Conservation (phyloP, 2,888 invertebrate species). For the Aplocera efformata region DNA sequence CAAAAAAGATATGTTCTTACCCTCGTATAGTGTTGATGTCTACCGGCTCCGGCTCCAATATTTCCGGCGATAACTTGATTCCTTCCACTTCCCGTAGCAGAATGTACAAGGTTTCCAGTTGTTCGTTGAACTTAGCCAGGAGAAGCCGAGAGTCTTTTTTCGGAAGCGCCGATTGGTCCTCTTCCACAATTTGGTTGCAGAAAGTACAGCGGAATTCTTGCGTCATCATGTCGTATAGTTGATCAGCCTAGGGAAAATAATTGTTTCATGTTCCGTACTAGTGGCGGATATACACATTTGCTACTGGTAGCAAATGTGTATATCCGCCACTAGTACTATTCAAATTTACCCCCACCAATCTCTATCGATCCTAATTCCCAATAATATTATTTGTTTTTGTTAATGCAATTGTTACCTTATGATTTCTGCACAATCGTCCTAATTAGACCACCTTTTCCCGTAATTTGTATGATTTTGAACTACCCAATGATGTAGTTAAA, state of each 20-base stretch:
- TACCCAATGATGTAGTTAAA: no score
- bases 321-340: no score
- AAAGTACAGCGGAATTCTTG: slow-evolving; percentile 94
- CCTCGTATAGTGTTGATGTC: slow-evolving; percentile 92
- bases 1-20: slow-evolving; percentile 30
- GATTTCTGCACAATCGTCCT: no score
- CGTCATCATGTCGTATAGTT: slow-evolving; percentile 91
- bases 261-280: no score
- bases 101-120: slow-evolving; percentile 94
- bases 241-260: slow-evolving; percentile 84
- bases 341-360: no score
- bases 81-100: slow-evolving; percentile 95
- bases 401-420: no score
- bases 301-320: no score
- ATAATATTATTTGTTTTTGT: no score
- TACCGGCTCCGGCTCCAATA: slow-evolving; percentile 96
- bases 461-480: no score
- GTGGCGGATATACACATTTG: no score
- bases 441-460: no score
- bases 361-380: no score
- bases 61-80: slow-evolving; percentile 94
- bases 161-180: slow-evolving; percentile 95
- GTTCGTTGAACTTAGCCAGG: slow-evolving; percentile 96
- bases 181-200: slow-evolving; percentile 94
- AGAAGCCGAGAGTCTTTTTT: slow-evolving; percentile 95